Conservation (phyloP, 2,888 invertebrate species). For the Ormyrus rosae region DNA sequence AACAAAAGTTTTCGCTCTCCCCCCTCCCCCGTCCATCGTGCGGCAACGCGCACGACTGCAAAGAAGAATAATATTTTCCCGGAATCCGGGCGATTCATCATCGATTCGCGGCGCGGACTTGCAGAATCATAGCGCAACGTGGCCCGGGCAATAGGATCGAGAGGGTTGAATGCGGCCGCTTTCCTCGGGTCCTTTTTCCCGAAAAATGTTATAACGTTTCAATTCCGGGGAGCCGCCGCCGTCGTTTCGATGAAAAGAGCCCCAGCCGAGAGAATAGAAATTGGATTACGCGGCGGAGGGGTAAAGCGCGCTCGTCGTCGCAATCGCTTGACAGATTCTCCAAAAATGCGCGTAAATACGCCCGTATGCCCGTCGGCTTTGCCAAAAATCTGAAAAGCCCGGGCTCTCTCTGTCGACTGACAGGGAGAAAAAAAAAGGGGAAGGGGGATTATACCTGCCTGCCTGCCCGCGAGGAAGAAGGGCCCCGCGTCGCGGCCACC, state of each 20-base stretch:
- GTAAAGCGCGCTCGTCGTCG: slow-evolving; percentile 45
- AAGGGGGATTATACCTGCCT: too few species aligned
- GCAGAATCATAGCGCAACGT: slow-evolving; percentile 49
- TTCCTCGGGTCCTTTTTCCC: slow-evolving; percentile 9
- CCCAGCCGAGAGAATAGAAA: slow-evolving; percentile 60
- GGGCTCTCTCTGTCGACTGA: slow-evolving; percentile 60
- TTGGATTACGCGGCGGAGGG: slow-evolving; percentile 68
- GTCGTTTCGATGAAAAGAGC: slow-evolving; percentile 28
- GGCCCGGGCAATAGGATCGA: slow-evolving; percentile 14
- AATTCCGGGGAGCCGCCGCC: slow-evolving; percentile 14
- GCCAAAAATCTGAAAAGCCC: slow-evolving; percentile 65
- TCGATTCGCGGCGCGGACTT: slow-evolving; percentile 40
- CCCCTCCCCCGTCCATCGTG: neutral
- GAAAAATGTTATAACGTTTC: slow-evolving; percentile 51
- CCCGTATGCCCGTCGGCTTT: slow-evolving; percentile 70
- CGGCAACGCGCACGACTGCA: neutral
- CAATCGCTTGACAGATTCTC: slow-evolving; percentile 70
- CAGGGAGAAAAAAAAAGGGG: slow-evolving; percentile 57
- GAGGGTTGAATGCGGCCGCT: slow-evolving; percentile 38
- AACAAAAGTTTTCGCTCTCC: slow-evolving; percentile 15
- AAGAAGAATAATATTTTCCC: slow-evolving; percentile 50
- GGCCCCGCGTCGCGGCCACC: neutral
- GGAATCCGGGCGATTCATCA: slow-evolving; percentile 51
- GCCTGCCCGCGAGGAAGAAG: too few species aligned
- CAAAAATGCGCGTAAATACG: slow-evolving; percentile 72